A percentile compares a stretch with the other conserved stretches of the same genome.
Conservation (phyloP, 37 sponge, comb jelly and placozoan species). For the Ianthella basta region DNA sequence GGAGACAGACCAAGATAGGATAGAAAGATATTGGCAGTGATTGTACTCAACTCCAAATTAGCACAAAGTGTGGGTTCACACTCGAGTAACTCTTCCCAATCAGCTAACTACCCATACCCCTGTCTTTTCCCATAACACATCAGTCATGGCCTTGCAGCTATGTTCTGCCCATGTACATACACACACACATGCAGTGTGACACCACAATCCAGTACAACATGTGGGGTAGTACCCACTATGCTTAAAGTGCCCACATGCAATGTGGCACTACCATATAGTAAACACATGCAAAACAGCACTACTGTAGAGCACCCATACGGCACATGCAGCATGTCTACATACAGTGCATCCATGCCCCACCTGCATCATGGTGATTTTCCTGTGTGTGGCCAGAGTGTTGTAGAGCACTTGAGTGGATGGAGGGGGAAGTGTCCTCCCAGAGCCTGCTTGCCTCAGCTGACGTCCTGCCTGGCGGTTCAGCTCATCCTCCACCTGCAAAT, state of each 20-base stretch:
- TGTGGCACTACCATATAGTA: too few species aligned
- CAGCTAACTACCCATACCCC: too few species aligned
- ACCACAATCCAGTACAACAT: neutral
- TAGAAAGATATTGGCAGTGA: too few species aligned
- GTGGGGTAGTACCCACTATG: too few species aligned
- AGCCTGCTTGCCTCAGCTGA: neutral
- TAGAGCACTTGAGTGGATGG: conserved; percentile 70
- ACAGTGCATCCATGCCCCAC: conserved; percentile 32
- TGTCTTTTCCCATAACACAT: too few species aligned
- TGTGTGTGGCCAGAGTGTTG: conserved; percentile 49
- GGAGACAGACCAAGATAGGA: too few species aligned
- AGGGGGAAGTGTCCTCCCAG: conserved; percentile 26
- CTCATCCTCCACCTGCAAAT: conserved; percentile 22
- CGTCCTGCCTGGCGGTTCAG: conserved; percentile 23
- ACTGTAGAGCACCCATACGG: neutral
- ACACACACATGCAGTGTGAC: neutral
- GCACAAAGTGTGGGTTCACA: neutral
- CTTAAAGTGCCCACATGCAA: too few species aligned
- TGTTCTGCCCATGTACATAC: conserved; percentile 9
- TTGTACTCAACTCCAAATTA: too few species aligned
- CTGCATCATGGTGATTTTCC: conserved; percentile 50
- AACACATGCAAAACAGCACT: too few species aligned
- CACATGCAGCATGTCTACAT: too few species aligned
- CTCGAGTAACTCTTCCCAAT: too few species aligned
- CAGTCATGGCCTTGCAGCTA: too few species aligned